Percentiles rank a stretch among this genome's conserved stretches.
Evolutionary conservation across 1,140 invertebrate genomes (phyloP).

Genomic region (Bombyx mandarina): DNA sequence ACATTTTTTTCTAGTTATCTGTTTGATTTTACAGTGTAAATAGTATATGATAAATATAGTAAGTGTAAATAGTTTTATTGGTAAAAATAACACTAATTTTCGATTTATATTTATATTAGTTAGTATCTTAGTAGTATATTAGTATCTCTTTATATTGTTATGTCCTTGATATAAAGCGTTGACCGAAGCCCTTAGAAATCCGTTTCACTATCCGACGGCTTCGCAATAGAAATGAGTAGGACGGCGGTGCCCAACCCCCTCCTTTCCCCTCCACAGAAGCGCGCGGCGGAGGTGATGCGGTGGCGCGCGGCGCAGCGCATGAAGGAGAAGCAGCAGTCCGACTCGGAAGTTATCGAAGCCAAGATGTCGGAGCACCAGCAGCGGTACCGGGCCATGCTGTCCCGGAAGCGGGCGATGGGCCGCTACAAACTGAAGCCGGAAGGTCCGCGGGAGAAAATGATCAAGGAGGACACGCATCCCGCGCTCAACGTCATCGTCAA

Average conservation of each 20-base stretch:
- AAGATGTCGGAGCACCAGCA: constrained; percentile 79
- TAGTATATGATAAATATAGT: no score
- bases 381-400: constrained; percentile 78
- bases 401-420: constrained; percentile 74
- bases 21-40: no score
- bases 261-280: constrained; percentile 65
- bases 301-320: constrained; percentile 73
- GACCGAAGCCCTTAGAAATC: no score
- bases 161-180: no score
- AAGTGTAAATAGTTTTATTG: no score
- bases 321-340: constrained; percentile 75
- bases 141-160: no score
- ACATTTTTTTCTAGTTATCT: no score
- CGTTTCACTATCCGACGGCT: no score
- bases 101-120: no score
- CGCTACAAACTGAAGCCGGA: constrained; percentile 57
- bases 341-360: constrained; percentile 74
- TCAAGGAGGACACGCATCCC: constrained; percentile 61
- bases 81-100: no score
- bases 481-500: constrained; percentile 69
- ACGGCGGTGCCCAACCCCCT: neutral
- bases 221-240: neutral
- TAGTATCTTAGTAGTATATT: no score
- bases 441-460: constrained; percentile 75
- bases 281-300: constrained; percentile 79